Base-by-base conservation (phyloP, 1,140 invertebrate species). In the Caenorhabditis brenneri region DNA sequence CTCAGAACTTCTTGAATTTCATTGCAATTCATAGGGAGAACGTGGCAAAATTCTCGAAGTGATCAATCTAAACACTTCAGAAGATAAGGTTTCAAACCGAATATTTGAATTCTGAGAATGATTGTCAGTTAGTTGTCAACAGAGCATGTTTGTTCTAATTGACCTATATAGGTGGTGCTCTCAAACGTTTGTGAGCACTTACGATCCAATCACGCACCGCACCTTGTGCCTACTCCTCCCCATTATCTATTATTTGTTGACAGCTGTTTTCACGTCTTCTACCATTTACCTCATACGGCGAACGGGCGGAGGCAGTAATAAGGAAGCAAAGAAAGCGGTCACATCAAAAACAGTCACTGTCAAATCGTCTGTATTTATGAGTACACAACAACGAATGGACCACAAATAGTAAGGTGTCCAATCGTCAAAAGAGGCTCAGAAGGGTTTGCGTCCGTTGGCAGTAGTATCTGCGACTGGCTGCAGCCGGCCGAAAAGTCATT, bases 231-330 rank as follows among this genome's bases (percentile, higher is more conserved):
- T 58, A 6, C 24, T 24, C 27, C 7, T n/a, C n/a, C n/a, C 4
- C 5, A 27, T 58, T 39, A 42, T 46, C 65, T 46, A 74, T 74
- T 74, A 74, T 74, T 74, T 74, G 36, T 74, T 74, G 65, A 74
- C 65, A 42, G 65, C 36, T 74, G 33, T 74, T 74, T 74, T 74
- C 65, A 74, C 65, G 65, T 65, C 58, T 65, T 36, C 58, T 65
- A 12, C n/a, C 58, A 65, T 65, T 74, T 74, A 74, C 65, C 65
- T 74, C 65, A 74, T 24, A 10, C 29, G 36, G 10, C n/a, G 29
- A 9, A 5, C 31, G 2, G 2, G 3, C 24, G 22, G 10, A 29
- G 24, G 16, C 58, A 60, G 3, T n/a, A n/a, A n/a, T n/a, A 58
- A 27, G 22, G 24, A 31, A 42, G 7, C 65, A 42, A 22, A 74